These are phyloP conservation scores for Heterocephalus glaber DNA, from an alignment of 2,113 vertebrate genomes.

Conservation along the genomic window DNA sequence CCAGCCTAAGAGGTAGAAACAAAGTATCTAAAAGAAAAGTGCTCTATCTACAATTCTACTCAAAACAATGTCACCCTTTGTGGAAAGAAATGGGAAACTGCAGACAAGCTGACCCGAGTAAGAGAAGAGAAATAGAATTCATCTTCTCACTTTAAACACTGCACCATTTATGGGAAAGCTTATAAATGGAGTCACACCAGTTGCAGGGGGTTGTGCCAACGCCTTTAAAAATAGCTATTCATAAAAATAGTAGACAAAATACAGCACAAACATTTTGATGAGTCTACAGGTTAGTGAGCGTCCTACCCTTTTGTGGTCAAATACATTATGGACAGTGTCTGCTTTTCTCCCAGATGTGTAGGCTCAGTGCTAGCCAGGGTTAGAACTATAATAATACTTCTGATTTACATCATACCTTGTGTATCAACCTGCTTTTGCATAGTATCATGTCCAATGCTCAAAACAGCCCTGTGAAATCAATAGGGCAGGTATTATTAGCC, in stretches of 20 bases:
- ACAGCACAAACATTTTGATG: not conserved
- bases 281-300: not conserved
- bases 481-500: slow-evolving; percentile 61
- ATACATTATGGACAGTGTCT: not conserved
- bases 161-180: not conserved
- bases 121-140: slow-evolving; percentile 45
- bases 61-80: slow-evolving; percentile 56
- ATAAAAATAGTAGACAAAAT: not conserved
- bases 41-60: slow-evolving; percentile 26
- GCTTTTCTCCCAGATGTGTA: not conserved
- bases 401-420: not conserved
- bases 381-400: not conserved
- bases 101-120: not conserved
- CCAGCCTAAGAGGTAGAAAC: slow-evolving; percentile 21
- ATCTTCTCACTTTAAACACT: slow-evolving; percentile 46
- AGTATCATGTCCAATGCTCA: not conserved
- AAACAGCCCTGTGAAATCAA: slow-evolving; percentile 55
- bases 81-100: slow-evolving; percentile 55
- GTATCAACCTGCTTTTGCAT: not conserved
- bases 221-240: slow-evolving; percentile 10
- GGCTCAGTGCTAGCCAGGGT: not conserved
- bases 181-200: not conserved
- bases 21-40: slow-evolving; percentile 44
- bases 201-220: slow-evolving; percentile 15
- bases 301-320: not conserved